phyloP scores from a whole-genome alignment of 2,113 vertebrate species.

The Prietella phreatophila region DNA sequence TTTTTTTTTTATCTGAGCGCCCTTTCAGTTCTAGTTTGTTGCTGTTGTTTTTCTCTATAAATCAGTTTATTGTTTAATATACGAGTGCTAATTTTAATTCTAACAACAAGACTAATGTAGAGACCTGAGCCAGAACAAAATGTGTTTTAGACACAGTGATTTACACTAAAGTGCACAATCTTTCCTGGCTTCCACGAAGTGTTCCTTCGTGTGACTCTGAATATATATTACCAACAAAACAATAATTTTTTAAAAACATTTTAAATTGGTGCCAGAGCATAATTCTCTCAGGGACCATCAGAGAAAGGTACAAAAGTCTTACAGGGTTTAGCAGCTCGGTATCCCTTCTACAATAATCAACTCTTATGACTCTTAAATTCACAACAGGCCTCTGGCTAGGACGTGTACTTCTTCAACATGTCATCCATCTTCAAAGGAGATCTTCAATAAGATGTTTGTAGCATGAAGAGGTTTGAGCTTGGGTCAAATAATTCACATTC shows the following conservation, averaged over 20 bases:
- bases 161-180: not conserved
- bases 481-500: not conserved
- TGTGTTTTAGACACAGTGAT: not conserved
- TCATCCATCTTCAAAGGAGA: not conserved
- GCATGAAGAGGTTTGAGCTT: not conserved
- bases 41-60: not conserved
- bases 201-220: not conserved
- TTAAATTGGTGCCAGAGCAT: not conserved
- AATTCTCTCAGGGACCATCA: not conserved
- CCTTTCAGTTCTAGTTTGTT: not conserved
- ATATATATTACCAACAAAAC: not conserved
- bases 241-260: too few relatives aligned
- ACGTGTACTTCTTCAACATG: not conserved
- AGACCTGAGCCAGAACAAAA: not conserved
- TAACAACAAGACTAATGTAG: not conserved
- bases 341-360: not conserved
- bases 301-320: not conserved
- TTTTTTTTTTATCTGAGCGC: not conserved
- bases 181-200: not conserved
- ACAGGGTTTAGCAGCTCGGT: not conserved
- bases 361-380: not conserved
- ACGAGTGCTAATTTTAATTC: not conserved
- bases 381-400: not conserved
- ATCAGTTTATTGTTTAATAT: not conserved
- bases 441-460: not conserved